phyloP scores from a whole-genome alignment of 2,888 invertebrate species.

The Scaptomyza polygonia region DNA sequence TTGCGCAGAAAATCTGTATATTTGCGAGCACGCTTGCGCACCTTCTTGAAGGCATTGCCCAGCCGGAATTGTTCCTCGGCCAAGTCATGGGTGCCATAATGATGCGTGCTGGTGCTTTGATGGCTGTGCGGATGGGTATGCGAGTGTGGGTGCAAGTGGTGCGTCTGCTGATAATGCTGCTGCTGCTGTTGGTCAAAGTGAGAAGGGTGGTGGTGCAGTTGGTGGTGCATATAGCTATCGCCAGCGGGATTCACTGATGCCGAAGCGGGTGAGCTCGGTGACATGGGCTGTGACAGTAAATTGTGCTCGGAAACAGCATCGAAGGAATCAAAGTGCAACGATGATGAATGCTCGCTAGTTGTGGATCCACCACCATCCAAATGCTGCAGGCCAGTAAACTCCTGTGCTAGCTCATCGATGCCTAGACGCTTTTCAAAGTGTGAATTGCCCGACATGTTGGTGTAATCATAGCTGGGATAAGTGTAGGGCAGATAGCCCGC shows the following conservation, averaged over 20 bases:
- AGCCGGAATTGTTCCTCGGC: conserved; percentile 82
- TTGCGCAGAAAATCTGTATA: conserved; percentile 84
- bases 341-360: conserved; percentile 78
- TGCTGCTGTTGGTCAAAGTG: conserved; percentile 23
- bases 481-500: conserved; percentile 81
- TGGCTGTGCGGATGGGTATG: conserved; percentile 45
- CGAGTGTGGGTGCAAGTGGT: conserved; percentile 44
- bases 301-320: conserved; percentile 83
- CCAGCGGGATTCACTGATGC: conserved; percentile 78
- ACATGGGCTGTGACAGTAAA: conserved; percentile 77
- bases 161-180: conserved; percentile 10
- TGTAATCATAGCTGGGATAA: conserved; percentile 83
- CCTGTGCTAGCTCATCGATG: conserved; percentile 81
- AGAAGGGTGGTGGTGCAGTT: conserved; percentile 68
- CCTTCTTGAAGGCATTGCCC: conserved; percentile 82
- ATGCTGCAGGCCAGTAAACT: conserved; percentile 52
- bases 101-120: conserved; percentile 57
- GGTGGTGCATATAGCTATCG: conserved; percentile 63
- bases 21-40: conserved; percentile 84
- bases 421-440: conserved; percentile 82
- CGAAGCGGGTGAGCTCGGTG: conserved; percentile 79
- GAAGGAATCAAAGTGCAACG: conserved; percentile 81
- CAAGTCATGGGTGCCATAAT: conserved; percentile 66
- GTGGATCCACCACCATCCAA: conserved; percentile 66
- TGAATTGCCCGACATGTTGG: conserved; percentile 84